A percentile compares a stretch with the other conserved stretches of the same genome.
phyloP scores from a whole-genome alignment of 2,888 invertebrate genomes.

The Masnerella sp. region DNA sequence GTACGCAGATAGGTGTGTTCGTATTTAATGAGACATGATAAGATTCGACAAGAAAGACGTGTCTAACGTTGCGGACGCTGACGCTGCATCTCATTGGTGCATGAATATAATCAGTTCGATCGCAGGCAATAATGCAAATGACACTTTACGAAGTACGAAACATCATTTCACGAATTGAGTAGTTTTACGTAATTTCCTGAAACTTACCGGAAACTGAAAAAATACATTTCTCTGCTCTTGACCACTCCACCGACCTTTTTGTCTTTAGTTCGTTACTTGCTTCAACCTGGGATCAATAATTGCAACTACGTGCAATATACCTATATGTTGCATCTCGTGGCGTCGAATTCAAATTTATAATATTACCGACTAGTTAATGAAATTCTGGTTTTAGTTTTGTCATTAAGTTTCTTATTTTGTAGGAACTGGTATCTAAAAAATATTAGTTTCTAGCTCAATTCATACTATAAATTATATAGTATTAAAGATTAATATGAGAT shows the following conservation, averaged over 20 bases:
- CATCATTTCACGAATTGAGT: conserved; percentile 5
- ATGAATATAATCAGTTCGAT: conserved; percentile 51
- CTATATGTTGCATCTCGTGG: too few relatives aligned
- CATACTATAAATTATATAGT: too few relatives aligned
- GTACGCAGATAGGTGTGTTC: conserved; percentile 29
- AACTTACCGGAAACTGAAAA: conserved; percentile 21
- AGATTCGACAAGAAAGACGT: conserved; percentile 51
- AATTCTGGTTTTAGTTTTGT: too few relatives aligned
- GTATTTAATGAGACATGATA: conserved; percentile 41
- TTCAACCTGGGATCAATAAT: conserved; percentile 19
- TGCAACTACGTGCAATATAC: neutral
- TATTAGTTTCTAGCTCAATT: too few relatives aligned
- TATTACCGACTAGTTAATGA: too few relatives aligned
- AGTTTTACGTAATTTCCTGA: conserved; percentile 22
- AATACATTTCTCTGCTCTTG: conserved; percentile 18
- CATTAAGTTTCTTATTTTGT: too few relatives aligned
- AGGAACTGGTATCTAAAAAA: too few relatives aligned
- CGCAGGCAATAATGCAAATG: conserved; percentile 50
- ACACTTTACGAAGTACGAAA: conserved; percentile 40
- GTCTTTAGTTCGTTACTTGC: neutral
- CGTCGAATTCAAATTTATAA: too few relatives aligned
- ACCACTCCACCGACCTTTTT: too few relatives aligned
- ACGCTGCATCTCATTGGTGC: conserved; percentile 48
- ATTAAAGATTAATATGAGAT: too few relatives aligned
- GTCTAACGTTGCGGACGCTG: conserved; percentile 42